phyloP scores from a whole-genome alignment of 2,113 vertebrate genomes.

The Aythya baeri region DNA sequence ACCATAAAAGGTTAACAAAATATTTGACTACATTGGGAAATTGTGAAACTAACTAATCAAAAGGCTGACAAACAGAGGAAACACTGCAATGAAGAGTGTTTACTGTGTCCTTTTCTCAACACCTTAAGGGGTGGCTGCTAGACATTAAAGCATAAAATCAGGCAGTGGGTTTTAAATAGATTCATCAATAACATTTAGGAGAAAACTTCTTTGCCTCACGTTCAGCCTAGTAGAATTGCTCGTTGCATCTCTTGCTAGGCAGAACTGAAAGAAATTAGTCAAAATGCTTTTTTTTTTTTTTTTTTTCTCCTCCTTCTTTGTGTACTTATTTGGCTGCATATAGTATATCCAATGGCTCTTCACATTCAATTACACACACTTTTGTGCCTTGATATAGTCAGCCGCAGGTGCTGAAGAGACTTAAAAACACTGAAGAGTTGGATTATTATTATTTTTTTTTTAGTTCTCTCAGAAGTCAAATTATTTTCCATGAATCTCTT shows the following conservation, averaged over 20 bases:
- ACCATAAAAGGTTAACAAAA: background rate
- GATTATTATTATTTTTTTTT: background rate
- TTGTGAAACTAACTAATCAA: background rate
- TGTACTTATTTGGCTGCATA: background rate
- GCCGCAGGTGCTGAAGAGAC: background rate
- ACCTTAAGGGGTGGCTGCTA: background rate
- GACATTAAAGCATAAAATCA: background rate
- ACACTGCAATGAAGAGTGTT: background rate
- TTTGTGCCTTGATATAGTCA: background rate
- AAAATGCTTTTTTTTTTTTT: background rate
- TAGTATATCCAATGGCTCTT: background rate
- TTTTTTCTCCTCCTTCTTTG: background rate
- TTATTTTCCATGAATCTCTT: background rate
- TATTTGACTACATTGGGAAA: background rate
- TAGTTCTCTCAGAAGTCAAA: background rate
- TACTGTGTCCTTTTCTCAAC: background rate
- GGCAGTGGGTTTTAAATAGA: background rate
- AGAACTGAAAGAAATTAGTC: background rate
- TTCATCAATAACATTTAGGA: background rate
- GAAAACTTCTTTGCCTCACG: background rate
- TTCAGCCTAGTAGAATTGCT: background rate
- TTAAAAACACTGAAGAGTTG: background rate
- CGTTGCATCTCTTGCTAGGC: background rate
- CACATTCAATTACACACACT: rapidly evolving
- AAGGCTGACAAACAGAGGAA: background rate